Evolutionary conservation across 2,113 vertebrate genomes (phyloP).

Genomic region (Neodon shergylaensis): DNA sequence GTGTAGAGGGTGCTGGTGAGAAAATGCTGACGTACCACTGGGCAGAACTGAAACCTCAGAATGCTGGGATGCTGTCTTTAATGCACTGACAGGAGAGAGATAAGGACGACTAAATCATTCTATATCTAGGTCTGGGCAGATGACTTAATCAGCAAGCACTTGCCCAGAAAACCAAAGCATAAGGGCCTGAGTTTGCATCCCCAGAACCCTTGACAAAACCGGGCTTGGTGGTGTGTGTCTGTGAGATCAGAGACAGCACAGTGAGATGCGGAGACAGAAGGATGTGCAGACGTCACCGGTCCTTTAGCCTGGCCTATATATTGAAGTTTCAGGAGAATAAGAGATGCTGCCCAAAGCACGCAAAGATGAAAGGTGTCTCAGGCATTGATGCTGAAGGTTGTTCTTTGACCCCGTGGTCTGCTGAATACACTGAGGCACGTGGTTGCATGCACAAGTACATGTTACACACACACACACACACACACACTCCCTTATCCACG

Average conservation of each 20-base stretch:
- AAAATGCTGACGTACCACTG: neutral
- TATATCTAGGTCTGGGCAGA: neutral
- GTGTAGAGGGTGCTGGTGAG: neutral
- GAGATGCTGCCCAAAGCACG: neutral
- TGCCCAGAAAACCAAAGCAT: neutral
- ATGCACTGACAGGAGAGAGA: neutral
- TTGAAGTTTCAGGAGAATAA: neutral
- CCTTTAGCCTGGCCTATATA: neutral
- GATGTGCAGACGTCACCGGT: neutral
- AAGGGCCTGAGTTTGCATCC: neutral
- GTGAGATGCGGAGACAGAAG: neutral
- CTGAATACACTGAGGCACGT: no score
- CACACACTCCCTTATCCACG: neutral
- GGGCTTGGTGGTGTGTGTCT: no score
- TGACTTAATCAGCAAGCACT: neutral
- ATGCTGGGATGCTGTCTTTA: neutral
- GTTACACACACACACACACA: neutral
- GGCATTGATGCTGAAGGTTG: neutral
- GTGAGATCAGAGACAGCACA: neutral
- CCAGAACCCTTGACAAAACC: neutral
- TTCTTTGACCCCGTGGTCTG: neutral
- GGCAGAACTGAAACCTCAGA: neutral
- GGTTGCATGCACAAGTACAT: neutral
- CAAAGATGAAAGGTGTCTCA: neutral
- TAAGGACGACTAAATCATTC: neutral